phyloP scores from a whole-genome alignment of 2,888 invertebrate genomes.

The Heliconius cydno region DNA sequence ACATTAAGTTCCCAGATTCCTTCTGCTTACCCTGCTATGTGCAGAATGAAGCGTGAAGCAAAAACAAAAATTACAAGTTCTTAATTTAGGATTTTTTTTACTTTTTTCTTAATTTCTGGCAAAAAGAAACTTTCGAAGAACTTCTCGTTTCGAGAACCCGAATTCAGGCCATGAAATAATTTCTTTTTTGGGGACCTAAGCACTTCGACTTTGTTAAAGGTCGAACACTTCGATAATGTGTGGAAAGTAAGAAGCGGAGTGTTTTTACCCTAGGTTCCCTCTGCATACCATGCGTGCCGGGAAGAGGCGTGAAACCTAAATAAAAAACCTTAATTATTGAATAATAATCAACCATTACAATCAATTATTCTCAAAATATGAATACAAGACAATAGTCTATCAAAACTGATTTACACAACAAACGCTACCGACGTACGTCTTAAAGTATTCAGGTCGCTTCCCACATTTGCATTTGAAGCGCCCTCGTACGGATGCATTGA shows the following conservation, averaged over 20 bases:
- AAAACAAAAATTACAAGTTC: too few species aligned
- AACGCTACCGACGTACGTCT: slow-evolving; percentile 39
- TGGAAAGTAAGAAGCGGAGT: background rate
- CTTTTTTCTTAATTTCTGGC: too few species aligned
- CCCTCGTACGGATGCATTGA: slow-evolving; percentile 42
- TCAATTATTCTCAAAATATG: background rate
- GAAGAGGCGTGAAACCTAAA: too few species aligned
- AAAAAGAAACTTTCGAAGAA: too few species aligned
- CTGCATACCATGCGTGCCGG: background rate
- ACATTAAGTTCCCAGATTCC: too few species aligned
- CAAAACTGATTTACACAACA: slow-evolving; percentile 48
- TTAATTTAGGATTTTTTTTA: too few species aligned
- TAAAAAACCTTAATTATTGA: background rate
- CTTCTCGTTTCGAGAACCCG: too few species aligned
- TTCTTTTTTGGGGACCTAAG: too few species aligned
- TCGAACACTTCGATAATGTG: background rate
- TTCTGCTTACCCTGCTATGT: too few species aligned
- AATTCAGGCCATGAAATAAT: too few species aligned
- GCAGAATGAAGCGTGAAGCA: too few species aligned
- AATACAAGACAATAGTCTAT: slow-evolving; percentile 9
- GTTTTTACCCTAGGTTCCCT: background rate
- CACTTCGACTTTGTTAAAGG: too few species aligned
- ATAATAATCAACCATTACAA: background rate
- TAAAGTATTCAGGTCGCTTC: slow-evolving; percentile 50
- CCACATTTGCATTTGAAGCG: slow-evolving; percentile 50